phyloP scores from a whole-genome alignment of 2,888 invertebrate genomes.

The Herminia tarsipennalis region DNA sequence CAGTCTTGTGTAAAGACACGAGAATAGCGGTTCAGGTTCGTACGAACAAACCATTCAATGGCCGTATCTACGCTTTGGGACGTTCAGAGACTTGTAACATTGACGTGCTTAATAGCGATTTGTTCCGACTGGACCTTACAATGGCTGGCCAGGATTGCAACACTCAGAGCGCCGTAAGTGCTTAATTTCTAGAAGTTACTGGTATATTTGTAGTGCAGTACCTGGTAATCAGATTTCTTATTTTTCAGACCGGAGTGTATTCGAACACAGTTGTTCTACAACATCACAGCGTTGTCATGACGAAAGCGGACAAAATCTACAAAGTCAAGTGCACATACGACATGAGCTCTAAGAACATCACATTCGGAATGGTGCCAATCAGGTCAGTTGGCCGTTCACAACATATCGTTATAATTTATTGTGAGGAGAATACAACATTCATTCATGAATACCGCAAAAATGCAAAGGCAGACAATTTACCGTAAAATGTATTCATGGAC shows the following conservation, averaged over 20 bases:
- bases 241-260: constrained; percentile 93
- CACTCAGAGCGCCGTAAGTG: constrained; percentile 96
- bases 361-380: constrained; percentile 99
- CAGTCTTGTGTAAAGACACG: constrained; percentile 97
- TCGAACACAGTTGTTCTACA: constrained; percentile 97
- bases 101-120: constrained; percentile 96
- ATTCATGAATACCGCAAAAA: constrained; percentile 45
- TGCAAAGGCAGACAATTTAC: constrained; percentile 46
- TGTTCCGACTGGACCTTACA: constrained; percentile 95
- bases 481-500: constrained; percentile 58
- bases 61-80: constrained; percentile 96
- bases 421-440: constrained; percentile 31
- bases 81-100: constrained; percentile 98
- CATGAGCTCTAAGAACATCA: constrained; percentile 98
- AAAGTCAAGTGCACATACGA: constrained; percentile 98
- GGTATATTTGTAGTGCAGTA: not conserved
- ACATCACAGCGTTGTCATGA: constrained; percentile 98
- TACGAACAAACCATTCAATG: constrained; percentile 97
- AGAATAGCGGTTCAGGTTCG: constrained; percentile 96
- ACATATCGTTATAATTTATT: constrained; percentile 35
- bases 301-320: constrained; percentile 98
- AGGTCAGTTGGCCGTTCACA: constrained; percentile 82
- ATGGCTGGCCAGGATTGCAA: constrained; percentile 98
- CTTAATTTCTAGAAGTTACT: not conserved
- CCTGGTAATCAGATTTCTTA: not conserved